These are phyloP conservation scores for Agelastica alni DNA, from an alignment of 2,888 invertebrate genomes.

Conservation along the genomic window DNA sequence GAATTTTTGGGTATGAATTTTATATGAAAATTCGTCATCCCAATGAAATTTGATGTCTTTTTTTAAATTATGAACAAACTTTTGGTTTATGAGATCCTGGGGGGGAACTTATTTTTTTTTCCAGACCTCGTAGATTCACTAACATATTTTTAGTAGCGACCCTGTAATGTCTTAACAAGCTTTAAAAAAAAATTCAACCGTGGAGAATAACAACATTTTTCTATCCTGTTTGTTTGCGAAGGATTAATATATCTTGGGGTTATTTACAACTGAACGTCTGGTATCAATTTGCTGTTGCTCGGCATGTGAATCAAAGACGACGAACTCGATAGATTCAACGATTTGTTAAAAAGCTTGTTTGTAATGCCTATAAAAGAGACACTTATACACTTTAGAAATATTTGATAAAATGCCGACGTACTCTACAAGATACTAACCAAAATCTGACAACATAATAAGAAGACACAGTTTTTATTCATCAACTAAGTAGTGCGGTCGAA, in stretches of 20 bases:
- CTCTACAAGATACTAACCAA: no score
- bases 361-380: background rate
- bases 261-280: background rate
- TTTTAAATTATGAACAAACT: no score
- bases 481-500: no score
- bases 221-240: background rate
- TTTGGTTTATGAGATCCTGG: no score
- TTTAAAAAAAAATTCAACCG: background rate
- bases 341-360: background rate
- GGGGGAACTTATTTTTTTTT: no score
- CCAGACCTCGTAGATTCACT: background rate
- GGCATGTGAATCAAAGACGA: background rate
- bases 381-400: background rate
- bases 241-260: constrained; percentile 1
- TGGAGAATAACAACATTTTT: no score
- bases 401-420: background rate
- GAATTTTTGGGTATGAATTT: no score
- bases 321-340: background rate
- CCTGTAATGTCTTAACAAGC: background rate
- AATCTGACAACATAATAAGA: no score
- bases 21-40: no score
- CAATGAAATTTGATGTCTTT: no score
- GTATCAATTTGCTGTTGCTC: background rate
- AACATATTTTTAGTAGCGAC: background rate
- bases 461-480: no score